Evolutionary conservation across 2,113 vertebrate species (phyloP).

Genomic region (Dasyurus viverrinus): DNA sequence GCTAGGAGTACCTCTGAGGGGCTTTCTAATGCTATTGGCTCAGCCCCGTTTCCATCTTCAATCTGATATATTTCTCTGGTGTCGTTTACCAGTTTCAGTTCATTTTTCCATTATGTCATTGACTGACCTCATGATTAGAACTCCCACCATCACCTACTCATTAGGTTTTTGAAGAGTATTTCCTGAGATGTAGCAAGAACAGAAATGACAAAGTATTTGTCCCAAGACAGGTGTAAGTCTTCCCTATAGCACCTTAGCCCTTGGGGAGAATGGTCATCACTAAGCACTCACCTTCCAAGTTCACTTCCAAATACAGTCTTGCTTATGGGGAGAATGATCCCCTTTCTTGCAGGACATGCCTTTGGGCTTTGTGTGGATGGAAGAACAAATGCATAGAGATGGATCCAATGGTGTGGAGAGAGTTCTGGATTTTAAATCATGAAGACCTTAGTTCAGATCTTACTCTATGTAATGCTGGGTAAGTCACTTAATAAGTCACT

Average conservation of each 20-base stretch:
- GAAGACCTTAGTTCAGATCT: background rate
- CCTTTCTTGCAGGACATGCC: background rate
- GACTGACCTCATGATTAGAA: background rate
- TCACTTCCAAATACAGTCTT: background rate
- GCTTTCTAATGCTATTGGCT: background rate
- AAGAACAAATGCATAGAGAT: background rate
- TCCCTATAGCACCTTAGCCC: background rate
- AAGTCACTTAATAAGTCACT: background rate
- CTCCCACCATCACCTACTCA: background rate
- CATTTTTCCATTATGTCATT: background rate
- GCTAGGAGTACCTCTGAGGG: background rate
- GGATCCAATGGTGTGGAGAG: background rate
- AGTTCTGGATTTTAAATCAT: background rate
- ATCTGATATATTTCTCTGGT: background rate
- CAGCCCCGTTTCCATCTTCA: background rate
- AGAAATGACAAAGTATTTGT: background rate
- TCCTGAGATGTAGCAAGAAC: background rate
- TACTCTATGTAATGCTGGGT: background rate
- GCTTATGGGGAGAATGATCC: background rate
- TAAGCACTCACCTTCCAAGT: background rate
- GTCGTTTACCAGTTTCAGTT: background rate
- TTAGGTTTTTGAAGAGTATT: background rate
- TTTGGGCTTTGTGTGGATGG: background rate
- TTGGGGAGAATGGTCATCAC: background rate
- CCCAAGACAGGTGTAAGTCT: background rate